Conservation (phyloP, 2,888 invertebrate genomes). For the Sclerodermus sp. region DNA sequence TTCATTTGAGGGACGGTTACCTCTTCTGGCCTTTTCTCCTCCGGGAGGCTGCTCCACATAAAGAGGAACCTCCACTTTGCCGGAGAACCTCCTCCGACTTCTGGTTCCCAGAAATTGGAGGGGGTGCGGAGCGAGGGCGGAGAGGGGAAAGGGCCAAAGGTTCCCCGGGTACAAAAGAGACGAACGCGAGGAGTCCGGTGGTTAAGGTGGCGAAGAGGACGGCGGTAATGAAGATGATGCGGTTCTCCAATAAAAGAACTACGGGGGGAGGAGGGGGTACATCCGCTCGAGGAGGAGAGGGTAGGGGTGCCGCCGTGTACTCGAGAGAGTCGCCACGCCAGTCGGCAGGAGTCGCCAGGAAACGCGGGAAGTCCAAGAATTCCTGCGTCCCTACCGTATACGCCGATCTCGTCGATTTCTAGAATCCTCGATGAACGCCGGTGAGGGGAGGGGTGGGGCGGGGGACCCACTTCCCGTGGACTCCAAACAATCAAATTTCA, state of each 20-base stretch:
- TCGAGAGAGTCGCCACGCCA: background rate
- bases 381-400: background rate
- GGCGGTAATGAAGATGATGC: slow-evolving; percentile 40
- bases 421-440: too few relatives aligned
- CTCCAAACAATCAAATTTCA: too few relatives aligned
- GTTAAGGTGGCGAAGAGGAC: slow-evolving; percentile 33
- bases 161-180: slow-evolving; percentile 19
- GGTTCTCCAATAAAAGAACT: slow-evolving; percentile 30
- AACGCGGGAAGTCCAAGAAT: background rate
- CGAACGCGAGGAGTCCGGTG: slow-evolving; percentile 45
- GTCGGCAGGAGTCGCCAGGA: background rate
- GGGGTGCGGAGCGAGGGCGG: slow-evolving; percentile 9
- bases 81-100: too few relatives aligned
- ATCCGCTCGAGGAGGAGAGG: slow-evolving; percentile 41
- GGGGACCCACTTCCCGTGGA: too few relatives aligned
- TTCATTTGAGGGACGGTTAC: too few relatives aligned
- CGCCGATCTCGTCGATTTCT: too few relatives aligned
- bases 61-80: slow-evolving; percentile 8
- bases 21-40: too few relatives aligned
- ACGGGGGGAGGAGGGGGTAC: slow-evolving; percentile 20
- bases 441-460: too few relatives aligned
- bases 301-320: slow-evolving; percentile 13
- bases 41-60: slow-evolving; percentile 5
- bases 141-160: too few relatives aligned
- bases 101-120: too few relatives aligned